These are phyloP conservation scores for Kryptolebias marmoratus DNA, from an alignment of 2,113 vertebrate genomes.

Conservation along the genomic window DNA sequence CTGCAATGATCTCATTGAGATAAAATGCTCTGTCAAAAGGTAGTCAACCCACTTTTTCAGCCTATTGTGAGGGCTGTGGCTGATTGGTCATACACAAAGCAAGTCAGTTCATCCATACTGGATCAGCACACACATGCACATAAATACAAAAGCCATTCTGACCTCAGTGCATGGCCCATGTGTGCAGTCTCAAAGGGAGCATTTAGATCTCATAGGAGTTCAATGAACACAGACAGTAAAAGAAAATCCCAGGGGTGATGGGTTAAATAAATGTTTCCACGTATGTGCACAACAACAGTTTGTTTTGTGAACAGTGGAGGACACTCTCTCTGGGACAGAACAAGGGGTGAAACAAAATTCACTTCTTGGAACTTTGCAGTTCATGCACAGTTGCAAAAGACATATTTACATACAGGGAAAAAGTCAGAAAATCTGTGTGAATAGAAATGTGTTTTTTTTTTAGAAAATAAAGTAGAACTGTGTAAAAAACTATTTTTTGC, in stretches of 20 bases:
- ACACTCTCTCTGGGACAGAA: conserved; percentile 57
- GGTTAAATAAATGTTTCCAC: conserved; percentile 67
- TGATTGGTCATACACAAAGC: conserved; percentile 70
- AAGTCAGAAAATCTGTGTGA: not conserved
- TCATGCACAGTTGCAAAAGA: conserved; percentile 22
- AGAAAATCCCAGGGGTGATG: conserved; percentile 56
- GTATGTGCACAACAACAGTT: conserved; percentile 54
- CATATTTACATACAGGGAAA: conserved; percentile 14
- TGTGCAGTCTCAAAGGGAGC: conserved; percentile 58
- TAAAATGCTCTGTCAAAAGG: conserved; percentile 55
- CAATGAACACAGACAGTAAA: conserved; percentile 62
- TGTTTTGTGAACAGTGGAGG: conserved; percentile 61
- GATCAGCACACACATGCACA: conserved; percentile 39
- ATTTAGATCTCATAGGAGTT: conserved; percentile 66
- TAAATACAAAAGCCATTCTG: conserved; percentile 50
- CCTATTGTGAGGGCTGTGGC: conserved; percentile 51
- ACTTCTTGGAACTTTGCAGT: conserved; percentile 33
- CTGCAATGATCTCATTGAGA: conserved; percentile 44
- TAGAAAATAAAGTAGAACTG: too few species aligned
- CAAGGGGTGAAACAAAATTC: conserved; percentile 44
- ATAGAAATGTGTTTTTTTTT: too few species aligned
- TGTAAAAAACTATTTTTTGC: too few species aligned
- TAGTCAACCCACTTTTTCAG: conserved; percentile 43
- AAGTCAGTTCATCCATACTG: conserved; percentile 40
- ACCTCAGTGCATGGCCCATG: conserved; percentile 39